Conservation (phyloP, 2,797 vertebrate species). For the Thripadectes ignobilis region DNA sequence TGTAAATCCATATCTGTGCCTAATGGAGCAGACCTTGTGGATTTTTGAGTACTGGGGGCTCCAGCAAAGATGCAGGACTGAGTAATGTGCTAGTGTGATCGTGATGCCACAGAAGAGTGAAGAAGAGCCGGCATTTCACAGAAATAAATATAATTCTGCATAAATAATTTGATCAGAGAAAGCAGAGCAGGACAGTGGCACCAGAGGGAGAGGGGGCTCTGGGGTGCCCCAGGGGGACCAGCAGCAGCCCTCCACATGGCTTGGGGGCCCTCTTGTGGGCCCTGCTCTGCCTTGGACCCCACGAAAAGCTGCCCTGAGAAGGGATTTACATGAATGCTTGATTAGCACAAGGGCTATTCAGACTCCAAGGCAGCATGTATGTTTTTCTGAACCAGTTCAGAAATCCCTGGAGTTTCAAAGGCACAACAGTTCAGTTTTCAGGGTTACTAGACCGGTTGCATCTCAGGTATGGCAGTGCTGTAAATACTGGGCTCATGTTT, state of each 20-base stretch:
- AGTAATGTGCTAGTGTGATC: neutral
- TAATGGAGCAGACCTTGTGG: neutral
- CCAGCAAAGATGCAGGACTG: neutral
- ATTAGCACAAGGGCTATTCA: neutral
- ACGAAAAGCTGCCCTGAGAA: neutral
- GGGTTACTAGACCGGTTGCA: neutral
- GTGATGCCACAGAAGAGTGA: neutral
- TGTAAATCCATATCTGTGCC: neutral
- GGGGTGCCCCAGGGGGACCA: neutral
- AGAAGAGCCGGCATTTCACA: neutral
- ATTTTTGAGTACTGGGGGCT: neutral
- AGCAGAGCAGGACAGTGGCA: neutral
- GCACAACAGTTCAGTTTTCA: neutral
- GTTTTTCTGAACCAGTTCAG: neutral
- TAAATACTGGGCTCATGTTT: rapidly evolving
- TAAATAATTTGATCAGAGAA: neutral
- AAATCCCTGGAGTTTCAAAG: neutral
- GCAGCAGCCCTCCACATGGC: neutral
- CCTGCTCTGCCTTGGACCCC: neutral
- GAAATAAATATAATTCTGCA: neutral
- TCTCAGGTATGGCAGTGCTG: neutral
- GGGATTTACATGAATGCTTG: neutral
- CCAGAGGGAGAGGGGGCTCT: neutral
- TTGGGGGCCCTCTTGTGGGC: neutral
- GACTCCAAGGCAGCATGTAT: neutral